A percentile compares a stretch with the other conserved stretches of the same genome.
These are phyloP conservation scores for Chirona hameri DNA, from an alignment of 2,888 invertebrate species.

Conservation along the genomic window DNA sequence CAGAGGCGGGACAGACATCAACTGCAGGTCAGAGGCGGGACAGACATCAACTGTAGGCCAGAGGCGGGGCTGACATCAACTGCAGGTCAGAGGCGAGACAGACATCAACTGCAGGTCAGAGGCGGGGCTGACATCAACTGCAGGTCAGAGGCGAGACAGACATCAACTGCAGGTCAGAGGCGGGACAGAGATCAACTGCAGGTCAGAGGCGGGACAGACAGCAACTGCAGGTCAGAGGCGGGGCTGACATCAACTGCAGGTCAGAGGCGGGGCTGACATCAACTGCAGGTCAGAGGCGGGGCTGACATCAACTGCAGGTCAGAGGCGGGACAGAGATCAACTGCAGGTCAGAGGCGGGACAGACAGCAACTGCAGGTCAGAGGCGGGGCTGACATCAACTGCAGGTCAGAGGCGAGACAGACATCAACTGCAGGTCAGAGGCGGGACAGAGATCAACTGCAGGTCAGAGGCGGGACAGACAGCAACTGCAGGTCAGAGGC, in stretches of 20 bases:
- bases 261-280: not conserved
- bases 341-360: too few relatives aligned
- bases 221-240: too few relatives aligned
- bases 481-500: slow-evolving; percentile 48
- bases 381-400: slow-evolving; percentile 65
- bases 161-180: slow-evolving; percentile 48
- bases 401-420: slow-evolving; percentile 33
- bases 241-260: slow-evolving; percentile 60
- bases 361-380: too few relatives aligned
- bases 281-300: slow-evolving; percentile 55
- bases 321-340: too few relatives aligned
- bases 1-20: too few relatives aligned
- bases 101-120: slow-evolving; percentile 53
- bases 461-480: slow-evolving; percentile 72
- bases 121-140: too few relatives aligned
- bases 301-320: slow-evolving; percentile 58
- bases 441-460: too few relatives aligned
- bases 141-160: slow-evolving; percentile 53
- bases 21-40: slow-evolving; percentile 73
- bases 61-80: too few relatives aligned
- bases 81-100: slow-evolving; percentile 46
- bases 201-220: too few relatives aligned
- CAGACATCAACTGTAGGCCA: slow-evolving; percentile 56
- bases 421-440: too few relatives aligned
- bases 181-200: too few relatives aligned